Evolutionary conservation across 2,113 vertebrate genomes (phyloP).

Genomic region (Corvus moneduloides): DNA sequence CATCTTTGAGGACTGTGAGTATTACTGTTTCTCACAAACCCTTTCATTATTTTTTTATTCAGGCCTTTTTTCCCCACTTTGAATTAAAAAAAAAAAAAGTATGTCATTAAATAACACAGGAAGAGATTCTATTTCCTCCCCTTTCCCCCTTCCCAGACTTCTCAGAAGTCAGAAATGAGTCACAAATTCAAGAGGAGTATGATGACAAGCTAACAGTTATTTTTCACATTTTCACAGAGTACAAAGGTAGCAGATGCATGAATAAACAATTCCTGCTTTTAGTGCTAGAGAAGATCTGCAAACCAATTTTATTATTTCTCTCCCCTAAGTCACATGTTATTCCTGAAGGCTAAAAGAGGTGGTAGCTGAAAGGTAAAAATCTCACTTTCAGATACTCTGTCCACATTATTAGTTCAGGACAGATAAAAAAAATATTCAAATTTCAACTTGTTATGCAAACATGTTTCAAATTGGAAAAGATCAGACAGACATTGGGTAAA

Average conservation of each 20-base stretch:
- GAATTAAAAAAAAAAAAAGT: not conserved
- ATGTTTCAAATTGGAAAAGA: not conserved
- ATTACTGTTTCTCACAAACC: not conserved
- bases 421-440: not conserved
- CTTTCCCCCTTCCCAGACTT: not conserved
- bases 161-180: not conserved
- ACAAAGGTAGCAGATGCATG: not conserved
- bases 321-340: not conserved
- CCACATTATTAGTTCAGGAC: not conserved
- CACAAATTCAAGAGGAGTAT: not conserved
- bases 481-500: not conserved
- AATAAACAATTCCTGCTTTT: not conserved
- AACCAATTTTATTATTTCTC: not conserved
- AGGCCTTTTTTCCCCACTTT: accelerated
- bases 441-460: not conserved
- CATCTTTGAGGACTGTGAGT: not conserved
- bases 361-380: not conserved
- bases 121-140: not conserved
- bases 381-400: not conserved
- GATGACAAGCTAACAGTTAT: not conserved
- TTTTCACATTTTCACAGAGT: not conserved
- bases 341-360: not conserved
- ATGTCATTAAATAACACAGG: not conserved
- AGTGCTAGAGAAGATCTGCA: not conserved
- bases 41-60: not conserved